Base-by-base conservation (phyloP, 37 sponge, comb jelly and placozoan species). In the Halisarca cf. caerulea region DNA sequence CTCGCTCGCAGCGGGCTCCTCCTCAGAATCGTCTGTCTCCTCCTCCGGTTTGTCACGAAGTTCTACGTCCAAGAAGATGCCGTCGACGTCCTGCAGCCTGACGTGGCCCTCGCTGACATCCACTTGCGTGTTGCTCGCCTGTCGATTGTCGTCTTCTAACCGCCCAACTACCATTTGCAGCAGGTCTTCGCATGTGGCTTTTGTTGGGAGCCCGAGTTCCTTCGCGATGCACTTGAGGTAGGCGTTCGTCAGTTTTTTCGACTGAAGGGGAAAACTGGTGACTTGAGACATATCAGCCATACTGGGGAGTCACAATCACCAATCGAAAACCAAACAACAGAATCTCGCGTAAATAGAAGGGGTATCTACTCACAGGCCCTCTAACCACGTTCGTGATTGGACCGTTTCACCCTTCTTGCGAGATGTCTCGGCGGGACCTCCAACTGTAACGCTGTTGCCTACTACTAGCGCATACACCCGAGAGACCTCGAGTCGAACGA, bases 381-480 rank as follows among this genome's bases (percentile, higher is more conserved):
- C 64, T 62, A 62, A 62, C 64, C 23, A 30, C 51, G 51, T 14
- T 62, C 23, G 30, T 27, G 64, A 27, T 62, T 15, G 64, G 64
- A 27, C 64, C 30, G 64, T 62, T 62, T 62, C 64, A 8, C 64
- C 23, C 64, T 62, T 27, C 30, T 34, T 34, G 30, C 17, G 69
- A 34, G 69, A 32, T 27, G 57, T 78, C 79, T 78, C 47, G 79
- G 79, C 47, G 45, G 79, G 79, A 78, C 79, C 79, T 78, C 79
- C 79, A 78, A 55, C 1, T 68, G 69, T 68, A 68, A 34, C 69
- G 33, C 30, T 30, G 51, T 6, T 47, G 11, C 51, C 51, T 47
- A 14, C 11, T 47, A 47, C 11, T 47, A 14, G 9, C 51, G 51
- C 11, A 47, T 11, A 47, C 11, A 11, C 11, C 51, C 51, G 51